Conservation (phyloP, 2,888 invertebrate species). For the Callosobruchus maculatus region DNA sequence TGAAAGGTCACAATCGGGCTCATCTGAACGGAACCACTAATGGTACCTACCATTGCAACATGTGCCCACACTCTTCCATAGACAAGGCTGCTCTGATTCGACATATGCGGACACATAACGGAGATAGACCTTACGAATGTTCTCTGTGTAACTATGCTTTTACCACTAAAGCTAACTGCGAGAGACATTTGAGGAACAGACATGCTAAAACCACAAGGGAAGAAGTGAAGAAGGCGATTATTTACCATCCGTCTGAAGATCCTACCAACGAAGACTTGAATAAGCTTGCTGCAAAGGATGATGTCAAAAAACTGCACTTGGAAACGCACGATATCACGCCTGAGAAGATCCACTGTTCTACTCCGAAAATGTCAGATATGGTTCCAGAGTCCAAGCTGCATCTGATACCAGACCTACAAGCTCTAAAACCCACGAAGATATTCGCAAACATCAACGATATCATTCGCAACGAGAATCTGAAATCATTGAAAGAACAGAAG, state of each 20-base stretch:
- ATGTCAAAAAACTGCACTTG: constrained; percentile 51
- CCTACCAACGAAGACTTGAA: constrained; percentile 71
- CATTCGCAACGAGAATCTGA: constrained; percentile 33
- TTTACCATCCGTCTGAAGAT: constrained; percentile 83
- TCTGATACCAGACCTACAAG: constrained; percentile 29
- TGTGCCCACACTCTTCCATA: constrained; percentile 84
- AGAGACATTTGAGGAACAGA: constrained; percentile 87
- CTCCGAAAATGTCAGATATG: constrained; percentile 35
- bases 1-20: constrained; percentile 87
- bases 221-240: constrained; percentile 84
- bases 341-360: constrained; percentile 39
- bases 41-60: constrained; percentile 87
- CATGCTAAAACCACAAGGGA: constrained; percentile 83
- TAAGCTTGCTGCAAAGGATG: constrained; percentile 53
- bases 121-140: constrained; percentile 92
- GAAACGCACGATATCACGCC: constrained; percentile 22
- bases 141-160: constrained; percentile 94
- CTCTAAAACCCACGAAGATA: constrained; percentile 31
- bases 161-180: constrained; percentile 96
- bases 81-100: constrained; percentile 90
- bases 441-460: constrained; percentile 30
- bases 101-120: constrained; percentile 92
- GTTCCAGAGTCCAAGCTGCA: constrained; percentile 17
- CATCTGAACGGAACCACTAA: constrained; percentile 73
- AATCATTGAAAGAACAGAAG: constrained; percentile 32